These are phyloP conservation scores for Glaucidium brasilianum DNA, from an alignment of 2,113 vertebrate genomes.

Conservation along the genomic window DNA sequence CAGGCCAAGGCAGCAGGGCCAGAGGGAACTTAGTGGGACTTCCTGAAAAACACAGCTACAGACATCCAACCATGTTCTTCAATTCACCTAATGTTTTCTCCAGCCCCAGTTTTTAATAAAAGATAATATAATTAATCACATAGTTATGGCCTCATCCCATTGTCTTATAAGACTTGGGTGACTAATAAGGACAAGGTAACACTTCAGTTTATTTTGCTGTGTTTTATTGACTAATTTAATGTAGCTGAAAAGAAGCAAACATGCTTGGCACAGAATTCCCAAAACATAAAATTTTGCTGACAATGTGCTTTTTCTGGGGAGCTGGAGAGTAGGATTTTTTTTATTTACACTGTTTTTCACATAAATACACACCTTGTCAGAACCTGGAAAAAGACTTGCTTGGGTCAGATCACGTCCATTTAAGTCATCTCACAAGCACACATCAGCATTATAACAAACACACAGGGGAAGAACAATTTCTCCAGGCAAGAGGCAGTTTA, in stretches of 20 bases:
- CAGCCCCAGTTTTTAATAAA: neutral
- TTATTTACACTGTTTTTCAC: neutral
- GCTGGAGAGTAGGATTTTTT: neutral
- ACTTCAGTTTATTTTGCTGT: conserved; percentile 4
- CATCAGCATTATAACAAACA: neutral
- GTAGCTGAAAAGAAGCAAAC: neutral
- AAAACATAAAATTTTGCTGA: neutral
- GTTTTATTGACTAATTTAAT: neutral
- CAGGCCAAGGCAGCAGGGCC: neutral
- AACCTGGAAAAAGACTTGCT: neutral
- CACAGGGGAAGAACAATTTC: neutral
- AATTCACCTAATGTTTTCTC: conserved; percentile 18
- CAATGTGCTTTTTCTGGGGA: neutral
- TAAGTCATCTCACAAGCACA: neutral
- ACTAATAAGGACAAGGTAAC: neutral
- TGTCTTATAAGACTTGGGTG: neutral
- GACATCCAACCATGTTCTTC: neutral
- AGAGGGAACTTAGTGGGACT: neutral
- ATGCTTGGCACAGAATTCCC: neutral
- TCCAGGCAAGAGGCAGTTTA: neutral
- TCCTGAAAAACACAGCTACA: neutral
- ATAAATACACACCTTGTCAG: neutral
- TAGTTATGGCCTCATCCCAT: conserved; percentile 1
- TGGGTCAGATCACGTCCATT: neutral
- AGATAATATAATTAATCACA: neutral